Evolutionary conservation across 2,797 vertebrate genomes (phyloP), one percentile per base, ranked within the genome.

Genomic region (Geotria australis): DNA sequence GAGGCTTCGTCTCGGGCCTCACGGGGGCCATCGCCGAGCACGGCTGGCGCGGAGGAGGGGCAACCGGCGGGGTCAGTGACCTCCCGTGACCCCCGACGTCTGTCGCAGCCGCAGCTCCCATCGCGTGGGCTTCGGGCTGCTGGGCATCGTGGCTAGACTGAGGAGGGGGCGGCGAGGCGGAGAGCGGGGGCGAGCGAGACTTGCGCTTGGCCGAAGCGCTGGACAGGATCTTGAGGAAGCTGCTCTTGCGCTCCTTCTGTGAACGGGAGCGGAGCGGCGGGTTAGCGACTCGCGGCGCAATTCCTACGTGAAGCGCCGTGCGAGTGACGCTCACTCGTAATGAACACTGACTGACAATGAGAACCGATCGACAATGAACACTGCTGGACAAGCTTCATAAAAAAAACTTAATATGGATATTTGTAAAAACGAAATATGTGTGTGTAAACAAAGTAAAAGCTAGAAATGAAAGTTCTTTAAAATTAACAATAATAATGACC

Each of bases 211-310:
- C 75, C 3, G 84, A 89, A 1, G 85, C 85, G 13, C 86, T 85
- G 0, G 86, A 82, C 13, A 96, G 68, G 48, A 98, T 80, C 68
- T 96, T 98, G 64, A 94, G 71, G 59, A 98, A 73, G 48, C 83
- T 84, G 0, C 78, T 81, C 74, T 91, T 96, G 66, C 84, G 89
- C 71, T 98, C 88, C 65, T 89, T 96, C 85, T 95, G 72, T 2
- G 48, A 12, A 55, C 46, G 48, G 57, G 69, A 67, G 24, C 24
- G 38, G 24, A 38, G 24, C 24, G 24, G n/a, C n/a, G n/a, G 24
- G n/a, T n/a, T n/a, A n/a, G n/a, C n/a, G n/a, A n/a, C n/a, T n/a
- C n/a, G n/a, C n/a, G n/a, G n/a, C n/a, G n/a, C n/a, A n/a, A n/a
- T n/a, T n/a, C n/a, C n/a, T n/a, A n/a, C n/a, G n/a, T n/a, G n/a